Conservation (phyloP, 1,140 invertebrate genomes). For the Lanistes nyassanus region DNA sequence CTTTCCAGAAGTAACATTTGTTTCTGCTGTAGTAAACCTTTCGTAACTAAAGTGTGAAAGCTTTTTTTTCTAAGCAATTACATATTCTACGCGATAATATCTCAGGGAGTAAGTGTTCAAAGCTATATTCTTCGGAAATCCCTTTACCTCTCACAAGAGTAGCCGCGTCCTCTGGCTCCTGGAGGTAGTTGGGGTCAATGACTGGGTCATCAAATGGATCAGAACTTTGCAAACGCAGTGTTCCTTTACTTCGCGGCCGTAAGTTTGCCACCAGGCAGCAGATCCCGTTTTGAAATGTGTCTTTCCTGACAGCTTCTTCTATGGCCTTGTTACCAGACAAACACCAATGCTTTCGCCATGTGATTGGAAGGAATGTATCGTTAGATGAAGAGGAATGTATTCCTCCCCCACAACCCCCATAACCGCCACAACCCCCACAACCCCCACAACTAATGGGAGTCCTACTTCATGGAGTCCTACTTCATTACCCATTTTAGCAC, state of each 20-base stretch:
- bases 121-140: neutral
- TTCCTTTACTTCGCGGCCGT: slow-evolving; percentile 50
- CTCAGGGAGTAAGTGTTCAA: neutral
- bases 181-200: slow-evolving; percentile 76
- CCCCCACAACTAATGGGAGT: too few species aligned
- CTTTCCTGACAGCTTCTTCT: neutral
- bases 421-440: too few species aligned
- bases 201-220: slow-evolving; percentile 84
- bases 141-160: slow-evolving; percentile 44
- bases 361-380: neutral
- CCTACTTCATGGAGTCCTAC: too few species aligned
- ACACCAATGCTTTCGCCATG: neutral
- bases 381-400: neutral
- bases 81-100: neutral
- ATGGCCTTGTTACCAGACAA: neutral
- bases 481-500: too few species aligned
- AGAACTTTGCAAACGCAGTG: slow-evolving; percentile 56
- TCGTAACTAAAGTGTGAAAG: too few species aligned
- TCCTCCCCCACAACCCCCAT: too few species aligned
- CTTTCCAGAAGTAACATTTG: neutral
- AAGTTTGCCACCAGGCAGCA: slow-evolving; percentile 14
- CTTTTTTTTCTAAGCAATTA: too few species aligned
- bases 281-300: neutral
- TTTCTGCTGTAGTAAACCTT: too few species aligned
- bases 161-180: slow-evolving; percentile 40